Evolutionary conservation across 2,113 vertebrate genomes (phyloP).

Genomic region (Hippoglossus stenolepis): DNA sequence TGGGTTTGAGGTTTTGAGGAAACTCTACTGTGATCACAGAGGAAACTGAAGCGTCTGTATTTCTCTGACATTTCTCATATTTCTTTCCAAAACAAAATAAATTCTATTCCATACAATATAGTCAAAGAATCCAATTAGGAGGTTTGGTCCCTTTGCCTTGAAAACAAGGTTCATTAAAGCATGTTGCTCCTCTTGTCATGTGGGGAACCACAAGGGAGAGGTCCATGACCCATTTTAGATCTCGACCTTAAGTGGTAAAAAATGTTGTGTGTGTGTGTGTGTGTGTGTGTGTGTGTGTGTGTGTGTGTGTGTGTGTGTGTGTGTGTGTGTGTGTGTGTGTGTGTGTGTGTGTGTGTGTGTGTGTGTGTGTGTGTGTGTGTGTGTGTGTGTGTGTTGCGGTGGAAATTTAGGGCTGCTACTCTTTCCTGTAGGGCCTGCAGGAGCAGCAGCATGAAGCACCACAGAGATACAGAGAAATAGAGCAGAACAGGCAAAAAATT

Average conservation of each 20-base stretch:
- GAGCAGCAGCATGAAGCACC: constrained; percentile 50
- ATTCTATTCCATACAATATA: constrained; percentile 1
- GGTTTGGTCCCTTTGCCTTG: constrained; percentile 33
- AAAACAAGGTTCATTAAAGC: constrained; percentile 55
- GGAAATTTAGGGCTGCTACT: constrained; percentile 29
- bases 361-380: background rate
- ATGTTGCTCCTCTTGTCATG: constrained; percentile 40
- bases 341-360: background rate
- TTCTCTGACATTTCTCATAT: background rate
- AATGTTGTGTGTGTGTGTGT: background rate
- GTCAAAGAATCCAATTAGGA: constrained; percentile 44
- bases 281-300: background rate
- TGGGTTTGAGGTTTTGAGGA: too few relatives aligned
- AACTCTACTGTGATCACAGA: too few relatives aligned
- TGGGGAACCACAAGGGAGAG: constrained; percentile 43
- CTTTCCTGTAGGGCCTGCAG: constrained; percentile 45
- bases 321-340: background rate
- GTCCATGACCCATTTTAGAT: constrained; percentile 56
- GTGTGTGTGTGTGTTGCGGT: constrained; percentile 5
- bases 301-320: background rate
- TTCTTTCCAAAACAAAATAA: background rate
- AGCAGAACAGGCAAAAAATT: constrained; percentile 70
- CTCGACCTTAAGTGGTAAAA: constrained; percentile 44
- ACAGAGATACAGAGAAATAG: constrained; percentile 66
- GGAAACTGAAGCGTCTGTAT: too few relatives aligned